Evolutionary conservation across 2,113 vertebrate species (phyloP).

Genomic region (Campylomormyrus tamandua): DNA sequence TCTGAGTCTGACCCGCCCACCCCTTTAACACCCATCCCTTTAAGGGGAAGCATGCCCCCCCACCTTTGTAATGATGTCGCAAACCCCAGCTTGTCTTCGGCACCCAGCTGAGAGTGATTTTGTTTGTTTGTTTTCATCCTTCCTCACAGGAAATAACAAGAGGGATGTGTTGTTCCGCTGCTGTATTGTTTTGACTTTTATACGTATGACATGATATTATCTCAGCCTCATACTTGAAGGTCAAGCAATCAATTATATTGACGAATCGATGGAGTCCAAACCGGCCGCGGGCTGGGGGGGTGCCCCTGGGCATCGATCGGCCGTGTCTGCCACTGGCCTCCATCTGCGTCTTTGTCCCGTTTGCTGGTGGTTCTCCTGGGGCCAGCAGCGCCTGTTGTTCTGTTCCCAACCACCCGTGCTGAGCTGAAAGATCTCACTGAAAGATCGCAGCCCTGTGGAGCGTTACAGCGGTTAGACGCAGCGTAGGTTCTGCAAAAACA

Average conservation of each 20-base stretch:
- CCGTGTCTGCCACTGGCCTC: neutral
- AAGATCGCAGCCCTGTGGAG: neutral
- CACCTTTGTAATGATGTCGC: neutral
- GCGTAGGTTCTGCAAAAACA: neutral
- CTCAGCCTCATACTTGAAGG: conserved; percentile 34
- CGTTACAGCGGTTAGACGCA: neutral
- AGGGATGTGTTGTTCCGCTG: neutral
- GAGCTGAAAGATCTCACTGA: neutral
- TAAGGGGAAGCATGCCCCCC: neutral
- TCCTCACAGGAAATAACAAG: neutral
- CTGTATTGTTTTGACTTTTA: conserved; percentile 15
- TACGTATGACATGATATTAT: neutral
- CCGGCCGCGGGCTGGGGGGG: conserved; percentile 13
- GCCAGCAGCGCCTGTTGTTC: neutral
- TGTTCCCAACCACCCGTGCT: neutral
- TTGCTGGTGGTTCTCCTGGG: neutral
- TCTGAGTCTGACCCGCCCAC: neutral
- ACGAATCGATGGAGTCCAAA: conserved; percentile 20
- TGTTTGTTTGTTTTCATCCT: neutral
- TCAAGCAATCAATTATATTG: conserved; percentile 40
- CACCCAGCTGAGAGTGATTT: neutral
- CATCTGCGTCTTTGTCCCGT: neutral
- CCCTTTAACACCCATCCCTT: neutral
- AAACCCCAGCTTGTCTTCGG: neutral
- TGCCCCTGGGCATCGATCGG: conserved; percentile 32